Evolutionary conservation across 2,888 invertebrate species (phyloP).

Genomic region (Scaptomyza cyrtandrae): DNA sequence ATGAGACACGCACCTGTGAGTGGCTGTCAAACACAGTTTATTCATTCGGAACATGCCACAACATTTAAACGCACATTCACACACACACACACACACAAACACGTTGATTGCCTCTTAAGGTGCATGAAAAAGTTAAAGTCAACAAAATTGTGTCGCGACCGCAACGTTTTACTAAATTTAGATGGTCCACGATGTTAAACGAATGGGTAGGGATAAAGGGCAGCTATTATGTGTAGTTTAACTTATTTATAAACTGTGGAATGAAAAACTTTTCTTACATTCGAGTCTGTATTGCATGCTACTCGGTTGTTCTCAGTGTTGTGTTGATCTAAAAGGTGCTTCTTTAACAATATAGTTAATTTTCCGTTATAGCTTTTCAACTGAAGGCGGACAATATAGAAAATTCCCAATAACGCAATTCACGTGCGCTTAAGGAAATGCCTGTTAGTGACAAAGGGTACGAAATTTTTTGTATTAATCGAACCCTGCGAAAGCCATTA

Average conservation of each 20-base stretch:
- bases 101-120: constrained; percentile 42
- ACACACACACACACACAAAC: constrained; percentile 1
- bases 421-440: background rate
- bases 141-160: constrained; percentile 28
- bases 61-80: background rate
- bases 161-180: constrained; percentile 44
- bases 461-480: background rate
- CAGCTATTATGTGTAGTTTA: constrained; percentile 1
- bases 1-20: constrained; percentile 42
- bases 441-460: background rate
- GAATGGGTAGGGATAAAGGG: too few relatives aligned
- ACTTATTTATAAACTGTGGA: constrained; percentile 15
- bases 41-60: background rate
- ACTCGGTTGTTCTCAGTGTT: background rate
- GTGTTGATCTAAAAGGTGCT: background rate
- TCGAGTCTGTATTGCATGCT: background rate
- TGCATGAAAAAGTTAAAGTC: constrained; percentile 14
- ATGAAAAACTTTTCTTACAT: background rate
- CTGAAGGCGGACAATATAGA: background rate
- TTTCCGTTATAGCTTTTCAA: background rate
- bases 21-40: constrained; percentile 30
- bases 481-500: background rate
- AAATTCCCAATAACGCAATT: constrained; percentile 9
- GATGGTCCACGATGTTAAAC: background rate
- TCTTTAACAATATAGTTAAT: background rate